These are phyloP conservation scores for Campoplex capitator DNA, from an alignment of 2,888 invertebrate genomes.

Conservation along the genomic window DNA sequence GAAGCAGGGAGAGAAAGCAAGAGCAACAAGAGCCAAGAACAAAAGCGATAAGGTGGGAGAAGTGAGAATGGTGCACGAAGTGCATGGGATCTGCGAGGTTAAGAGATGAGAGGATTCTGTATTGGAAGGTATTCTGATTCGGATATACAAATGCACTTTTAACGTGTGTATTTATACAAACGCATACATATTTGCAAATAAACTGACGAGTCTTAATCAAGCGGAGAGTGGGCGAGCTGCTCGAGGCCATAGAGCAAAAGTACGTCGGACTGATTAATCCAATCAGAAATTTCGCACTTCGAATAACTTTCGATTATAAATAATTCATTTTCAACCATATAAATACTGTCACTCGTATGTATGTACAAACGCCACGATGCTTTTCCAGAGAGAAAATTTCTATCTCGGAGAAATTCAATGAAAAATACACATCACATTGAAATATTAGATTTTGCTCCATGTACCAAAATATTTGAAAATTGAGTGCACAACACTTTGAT, in stretches of 20 bases:
- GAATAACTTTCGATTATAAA: conserved; percentile 30
- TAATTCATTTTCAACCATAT: not conserved
- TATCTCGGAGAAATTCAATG: conserved; percentile 24
- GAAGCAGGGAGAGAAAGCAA: not conserved
- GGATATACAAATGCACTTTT: not conserved
- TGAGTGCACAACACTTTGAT: conserved; percentile 34
- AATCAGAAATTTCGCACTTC: conserved; percentile 43
- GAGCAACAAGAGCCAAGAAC: conserved; percentile 51
- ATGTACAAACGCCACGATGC: not conserved
- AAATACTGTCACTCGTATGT: not conserved
- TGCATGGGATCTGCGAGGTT: conserved; percentile 32
- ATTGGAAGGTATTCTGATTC: conserved; percentile 28
- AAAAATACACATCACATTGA: conserved; percentile 22
- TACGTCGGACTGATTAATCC: conserved; percentile 59
- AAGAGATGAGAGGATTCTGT: conserved; percentile 48
- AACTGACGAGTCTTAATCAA: not conserved
- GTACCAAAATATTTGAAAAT: conserved; percentile 34
- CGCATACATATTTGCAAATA: not conserved
- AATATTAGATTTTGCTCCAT: conserved; percentile 17
- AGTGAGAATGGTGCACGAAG: conserved; percentile 51
- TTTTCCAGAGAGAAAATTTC: not conserved
- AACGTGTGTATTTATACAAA: not conserved
- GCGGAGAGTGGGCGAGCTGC: conserved; percentile 67
- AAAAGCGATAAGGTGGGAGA: conserved; percentile 66
- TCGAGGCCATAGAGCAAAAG: conserved; percentile 57